Base-by-base conservation (phyloP, 2,888 invertebrate genomes). In the Netelia fuscicornis region DNA sequence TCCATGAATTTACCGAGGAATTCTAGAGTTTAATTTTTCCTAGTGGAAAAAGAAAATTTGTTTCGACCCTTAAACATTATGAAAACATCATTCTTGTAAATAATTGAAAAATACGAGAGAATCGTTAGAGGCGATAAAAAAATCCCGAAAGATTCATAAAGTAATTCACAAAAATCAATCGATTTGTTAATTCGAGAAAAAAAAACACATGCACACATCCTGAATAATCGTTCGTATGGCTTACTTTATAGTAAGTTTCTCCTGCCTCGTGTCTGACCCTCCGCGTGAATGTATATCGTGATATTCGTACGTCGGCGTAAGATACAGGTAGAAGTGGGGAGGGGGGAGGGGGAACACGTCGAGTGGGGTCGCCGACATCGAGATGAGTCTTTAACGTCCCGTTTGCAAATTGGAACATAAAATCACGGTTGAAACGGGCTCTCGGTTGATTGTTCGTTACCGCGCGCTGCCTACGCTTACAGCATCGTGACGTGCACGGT, bases 361-460 rank as follows among this genome's bases (percentile, higher is more conserved):
- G 83, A 87, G 86, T 85, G 86, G 72, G 87, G 86, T 86, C 86
- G 86, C 87, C 78, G 87, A 85, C 86, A 81, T 86, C 87, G 83
- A 79, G 78, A 78, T 83, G 84, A 83, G 86, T 83, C 87, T 88
- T 89, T 88, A 90, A 89, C 89, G 89, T 89, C 87, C 86, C 87
- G 89, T 92, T 93, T 92, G 93, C 92, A 92, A 92, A 93, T 92
- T 93, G 92, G 92, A 92, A 92, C 92, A 92, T 93, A 92, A 93
- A 92, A 92, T 92, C 92, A 90, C 87, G 90, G 90, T 91, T 90
- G 90, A 91, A 92, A 90, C 89, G 91, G 90, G 90, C 89, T 87
- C 88, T 87, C 88, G 90, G 90, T 88, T 92, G 93, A 92, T 92
- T 92, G 92, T 92, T 92, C 91, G 92, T 92, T 92, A 92, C 91